These are phyloP conservation scores for Tipula vernalis DNA, from an alignment of 2,888 invertebrate species.

Conservation along the genomic window DNA sequence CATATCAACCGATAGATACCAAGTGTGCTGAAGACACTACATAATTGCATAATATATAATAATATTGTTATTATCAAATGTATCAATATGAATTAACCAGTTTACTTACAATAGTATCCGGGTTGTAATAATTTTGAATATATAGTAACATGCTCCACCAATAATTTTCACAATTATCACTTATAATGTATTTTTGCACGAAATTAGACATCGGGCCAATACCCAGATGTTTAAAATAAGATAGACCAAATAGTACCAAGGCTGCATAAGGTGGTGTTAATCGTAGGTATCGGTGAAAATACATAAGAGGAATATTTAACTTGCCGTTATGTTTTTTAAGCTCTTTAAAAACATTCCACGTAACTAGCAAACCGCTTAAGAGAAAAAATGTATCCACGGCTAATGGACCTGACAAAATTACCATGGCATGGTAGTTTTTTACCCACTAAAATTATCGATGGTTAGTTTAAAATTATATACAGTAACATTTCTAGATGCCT, in stretches of 20 bases:
- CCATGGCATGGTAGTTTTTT: slow-evolving; percentile 15
- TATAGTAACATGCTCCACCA: slow-evolving; percentile 32
- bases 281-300: slow-evolving; percentile 29
- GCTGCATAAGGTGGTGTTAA: slow-evolving; percentile 39
- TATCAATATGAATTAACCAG: neutral
- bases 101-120: slow-evolving; percentile 18
- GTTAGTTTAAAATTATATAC: neutral
- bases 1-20: slow-evolving; percentile 40
- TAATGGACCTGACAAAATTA: slow-evolving; percentile 29
- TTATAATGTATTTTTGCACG: neutral
- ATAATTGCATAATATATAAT: neutral
- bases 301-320: slow-evolving; percentile 24
- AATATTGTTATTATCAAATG: neutral
- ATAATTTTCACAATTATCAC: slow-evolving; percentile 21
- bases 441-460: slow-evolving; percentile 6
- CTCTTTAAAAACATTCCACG: slow-evolving; percentile 22
- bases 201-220: slow-evolving; percentile 36
- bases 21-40: slow-evolving; percentile 35
- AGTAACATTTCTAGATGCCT: neutral
- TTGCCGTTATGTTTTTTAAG: slow-evolving; percentile 20
- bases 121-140: slow-evolving; percentile 27
- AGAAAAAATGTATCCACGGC: slow-evolving; percentile 48
- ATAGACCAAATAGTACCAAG: slow-evolving; percentile 34
- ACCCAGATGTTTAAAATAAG: slow-evolving; percentile 32
- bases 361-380: slow-evolving; percentile 42